A percentile compares a stretch with the other conserved stretches of the same genome.
Evolutionary conservation across 2,888 invertebrate species (phyloP).

Genomic region (Coelogynopora nodosa): DNA sequence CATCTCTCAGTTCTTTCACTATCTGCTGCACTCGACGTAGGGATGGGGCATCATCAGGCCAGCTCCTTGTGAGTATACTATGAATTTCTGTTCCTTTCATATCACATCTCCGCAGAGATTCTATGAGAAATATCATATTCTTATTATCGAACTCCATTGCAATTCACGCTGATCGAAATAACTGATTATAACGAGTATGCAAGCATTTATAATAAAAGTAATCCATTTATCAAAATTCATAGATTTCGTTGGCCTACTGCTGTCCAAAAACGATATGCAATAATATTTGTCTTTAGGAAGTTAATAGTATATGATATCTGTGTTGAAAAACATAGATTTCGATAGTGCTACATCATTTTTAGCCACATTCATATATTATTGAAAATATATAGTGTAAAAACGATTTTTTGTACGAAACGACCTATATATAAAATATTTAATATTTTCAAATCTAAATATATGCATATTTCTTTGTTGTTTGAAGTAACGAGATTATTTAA

Average conservation of each 20-base stretch:
- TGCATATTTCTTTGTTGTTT: too few relatives aligned
- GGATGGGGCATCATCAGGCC: not conserved
- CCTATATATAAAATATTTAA: too few relatives aligned
- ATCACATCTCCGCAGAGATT: not conserved
- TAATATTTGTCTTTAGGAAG: not conserved
- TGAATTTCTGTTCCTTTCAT: not conserved
- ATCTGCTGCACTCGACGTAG: not conserved
- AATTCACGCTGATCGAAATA: not conserved
- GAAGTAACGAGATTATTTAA: too few relatives aligned
- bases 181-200: not conserved
- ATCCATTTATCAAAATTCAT: not conserved
- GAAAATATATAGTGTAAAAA: not conserved
- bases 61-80: not conserved
- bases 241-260: not conserved
- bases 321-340: not conserved
- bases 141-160: not conserved
- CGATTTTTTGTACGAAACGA: too few relatives aligned
- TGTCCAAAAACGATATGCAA: not conserved
- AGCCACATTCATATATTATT: not conserved
- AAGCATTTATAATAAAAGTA: not conserved
- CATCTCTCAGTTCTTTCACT: not conserved
- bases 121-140: not conserved
- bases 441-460: too few relatives aligned
- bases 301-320: not conserved
- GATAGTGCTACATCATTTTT: not conserved